These are phyloP conservation scores for Stomatorhinus walkeri DNA, from an alignment of 2,797 vertebrate genomes.

Conservation along the genomic window DNA sequence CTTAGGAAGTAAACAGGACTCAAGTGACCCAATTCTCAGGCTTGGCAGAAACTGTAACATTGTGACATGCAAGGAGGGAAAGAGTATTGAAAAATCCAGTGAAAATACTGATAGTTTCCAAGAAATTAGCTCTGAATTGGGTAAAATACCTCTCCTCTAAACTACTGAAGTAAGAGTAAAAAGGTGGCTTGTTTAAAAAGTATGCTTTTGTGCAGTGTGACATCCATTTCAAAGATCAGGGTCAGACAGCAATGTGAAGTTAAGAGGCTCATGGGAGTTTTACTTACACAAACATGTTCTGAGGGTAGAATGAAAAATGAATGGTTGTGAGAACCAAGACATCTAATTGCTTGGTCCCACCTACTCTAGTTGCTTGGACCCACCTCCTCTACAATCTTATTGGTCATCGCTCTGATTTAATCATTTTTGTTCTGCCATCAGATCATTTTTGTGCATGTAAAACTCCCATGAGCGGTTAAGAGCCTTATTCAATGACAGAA, in stretches of 20 bases:
- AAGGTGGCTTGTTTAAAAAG: not conserved
- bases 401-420: not conserved
- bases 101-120: not conserved
- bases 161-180: not conserved
- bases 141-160: not conserved
- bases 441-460: not conserved
- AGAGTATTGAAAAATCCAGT: not conserved
- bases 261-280: not conserved
- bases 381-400: not conserved
- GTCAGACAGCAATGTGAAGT: not conserved
- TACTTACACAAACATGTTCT: not conserved
- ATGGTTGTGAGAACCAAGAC: not conserved
- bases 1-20: not conserved
- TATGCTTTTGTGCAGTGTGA: not conserved
- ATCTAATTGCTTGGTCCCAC: not conserved
- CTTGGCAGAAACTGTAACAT: not conserved
- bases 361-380: not conserved
- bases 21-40: not conserved
- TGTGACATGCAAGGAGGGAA: not conserved
- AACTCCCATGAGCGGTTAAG: not conserved
- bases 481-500: not conserved
- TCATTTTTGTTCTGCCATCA: not conserved
- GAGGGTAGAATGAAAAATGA: not conserved
- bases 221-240: not conserved
- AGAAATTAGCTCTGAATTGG: not conserved